Evolutionary conservation across 2,113 vertebrate genomes (phyloP), one percentile per base, ranked within the genome.

Genomic region (Grallaria varia): DNA sequence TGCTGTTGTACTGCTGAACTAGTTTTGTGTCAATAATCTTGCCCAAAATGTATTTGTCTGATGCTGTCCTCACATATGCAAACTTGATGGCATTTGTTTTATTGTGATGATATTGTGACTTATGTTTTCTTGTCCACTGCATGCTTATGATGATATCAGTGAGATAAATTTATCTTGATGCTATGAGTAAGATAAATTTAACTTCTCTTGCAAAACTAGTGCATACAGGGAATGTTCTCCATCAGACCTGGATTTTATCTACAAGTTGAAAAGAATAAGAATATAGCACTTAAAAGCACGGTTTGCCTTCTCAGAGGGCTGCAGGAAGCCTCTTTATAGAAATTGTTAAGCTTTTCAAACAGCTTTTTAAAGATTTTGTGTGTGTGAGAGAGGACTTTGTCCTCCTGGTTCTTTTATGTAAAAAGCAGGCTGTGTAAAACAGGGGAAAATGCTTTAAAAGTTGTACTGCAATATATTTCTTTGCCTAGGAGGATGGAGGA

Each of bases 261-360:
- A 4, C 27, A 55, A 84, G 66, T 50, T 97, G 85, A 95, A 93
- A 97, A 95, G 78, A 94, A 87, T 81, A 89, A 95, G 97, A 97
- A 94, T 93, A 64, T 62, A 76, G 1, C 35, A 90, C 86, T 97
- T 97, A 91, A 97, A 96, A 96, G 92, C 79, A 20, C 87, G 71
- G 95, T 95, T 97, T 87, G 86, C 84, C 93, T 94, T 91, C 94
- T 97, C 84, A 97, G 97, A 97, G 82, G 81, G 75, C 92, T 87
- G 91, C 87, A 84, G 90, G 93, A 97, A 83, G 90, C 62, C 96
- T 97, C 73, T 97, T 94, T 96, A 84, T 95, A 96, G 95, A 97
- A 97, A 96, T 31, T 95, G 73, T 96, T 79, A 90, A 92, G 88
- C 74, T 97, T 97, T 98, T 97, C 91, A 95, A 97, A 95, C 53